Percentiles rank a stretch among this genome's conserved stretches.
These are phyloP conservation scores for Nomada ferruginata DNA, from an alignment of 2,888 invertebrate species.

Conservation along the genomic window DNA sequence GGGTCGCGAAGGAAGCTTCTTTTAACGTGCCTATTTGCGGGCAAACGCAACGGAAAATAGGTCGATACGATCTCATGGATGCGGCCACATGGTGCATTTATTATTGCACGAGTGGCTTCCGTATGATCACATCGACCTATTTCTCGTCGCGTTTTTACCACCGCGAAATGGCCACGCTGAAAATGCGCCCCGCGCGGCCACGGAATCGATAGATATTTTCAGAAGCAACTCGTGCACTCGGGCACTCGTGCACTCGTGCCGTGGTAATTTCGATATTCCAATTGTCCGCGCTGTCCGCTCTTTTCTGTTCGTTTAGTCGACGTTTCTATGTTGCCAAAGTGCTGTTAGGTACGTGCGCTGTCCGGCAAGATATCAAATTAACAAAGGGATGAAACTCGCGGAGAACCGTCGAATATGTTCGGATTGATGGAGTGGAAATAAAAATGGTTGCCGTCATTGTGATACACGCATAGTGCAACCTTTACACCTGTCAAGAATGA, in stretches of 20 bases:
- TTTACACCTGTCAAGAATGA: too few relatives aligned
- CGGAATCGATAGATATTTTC: conserved; percentile 3
- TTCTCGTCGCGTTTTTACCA: conserved; percentile 22
- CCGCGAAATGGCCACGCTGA: conserved; percentile 4
- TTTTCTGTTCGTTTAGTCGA: background rate
- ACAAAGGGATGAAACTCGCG: background rate
- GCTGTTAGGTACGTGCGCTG: background rate
- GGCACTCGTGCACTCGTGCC: background rate
- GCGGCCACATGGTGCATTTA: conserved; percentile 33
- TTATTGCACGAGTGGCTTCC: conserved; percentile 42
- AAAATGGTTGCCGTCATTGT: too few relatives aligned
- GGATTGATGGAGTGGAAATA: too few relatives aligned
- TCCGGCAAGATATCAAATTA: background rate
- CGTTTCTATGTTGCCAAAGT: background rate
- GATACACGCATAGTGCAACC: too few relatives aligned
- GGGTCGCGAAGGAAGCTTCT: background rate
- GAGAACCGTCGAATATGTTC: too few relatives aligned
- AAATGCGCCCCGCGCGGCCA: background rate
- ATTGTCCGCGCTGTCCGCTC: background rate
- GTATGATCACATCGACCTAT: conserved; percentile 48
- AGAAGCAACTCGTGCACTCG: background rate
- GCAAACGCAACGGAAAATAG: conserved; percentile 40
- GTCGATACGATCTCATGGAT: conserved; percentile 51
- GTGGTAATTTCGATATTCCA: conserved; percentile 1
- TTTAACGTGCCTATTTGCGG: conserved; percentile 20